A percentile compares a stretch with the other conserved stretches of the same genome.
Conservation (phyloP, 2,797 vertebrate species). For the Anguilla obscura region DNA sequence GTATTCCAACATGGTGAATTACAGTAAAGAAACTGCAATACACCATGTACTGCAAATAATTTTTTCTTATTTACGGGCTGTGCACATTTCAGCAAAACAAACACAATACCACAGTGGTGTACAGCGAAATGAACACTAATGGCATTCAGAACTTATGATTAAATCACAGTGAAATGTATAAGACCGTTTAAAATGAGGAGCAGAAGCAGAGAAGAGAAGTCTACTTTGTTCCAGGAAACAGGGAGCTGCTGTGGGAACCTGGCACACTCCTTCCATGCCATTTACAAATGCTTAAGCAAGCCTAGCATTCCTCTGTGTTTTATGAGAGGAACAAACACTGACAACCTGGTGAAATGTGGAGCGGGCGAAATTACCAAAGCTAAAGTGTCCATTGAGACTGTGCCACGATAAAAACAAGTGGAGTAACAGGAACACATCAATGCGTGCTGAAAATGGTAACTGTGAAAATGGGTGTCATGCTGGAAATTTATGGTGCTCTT, state of each 20-base stretch:
- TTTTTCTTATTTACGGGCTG: neutral
- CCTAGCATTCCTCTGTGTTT: conserved; percentile 19
- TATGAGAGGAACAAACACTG: conserved; percentile 28
- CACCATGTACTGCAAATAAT: neutral
- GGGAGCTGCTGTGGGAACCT: conserved; percentile 29
- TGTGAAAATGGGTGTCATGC: neutral
- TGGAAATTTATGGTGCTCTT: neutral
- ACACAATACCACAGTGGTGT: neutral
- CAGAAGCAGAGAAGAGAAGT: neutral
- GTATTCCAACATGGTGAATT: conserved; percentile 1
- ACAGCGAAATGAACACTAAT: neutral
- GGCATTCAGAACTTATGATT: neutral
- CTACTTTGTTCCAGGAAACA: neutral
- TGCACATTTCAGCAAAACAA: neutral
- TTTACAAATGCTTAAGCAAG: conserved; percentile 33
- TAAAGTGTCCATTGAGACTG: neutral
- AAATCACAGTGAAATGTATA: neutral
- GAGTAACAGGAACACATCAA: neutral
- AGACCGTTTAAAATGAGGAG: neutral
- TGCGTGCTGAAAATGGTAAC: neutral
- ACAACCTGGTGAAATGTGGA: neutral
- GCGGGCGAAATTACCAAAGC: conserved; percentile 7
- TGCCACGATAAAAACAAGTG: neutral
- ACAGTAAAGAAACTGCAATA: neutral
- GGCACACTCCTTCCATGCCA: conserved; percentile 18